Conservation (phyloP, 2,888 invertebrate genomes). For the Caenorhabditis plicata region DNA sequence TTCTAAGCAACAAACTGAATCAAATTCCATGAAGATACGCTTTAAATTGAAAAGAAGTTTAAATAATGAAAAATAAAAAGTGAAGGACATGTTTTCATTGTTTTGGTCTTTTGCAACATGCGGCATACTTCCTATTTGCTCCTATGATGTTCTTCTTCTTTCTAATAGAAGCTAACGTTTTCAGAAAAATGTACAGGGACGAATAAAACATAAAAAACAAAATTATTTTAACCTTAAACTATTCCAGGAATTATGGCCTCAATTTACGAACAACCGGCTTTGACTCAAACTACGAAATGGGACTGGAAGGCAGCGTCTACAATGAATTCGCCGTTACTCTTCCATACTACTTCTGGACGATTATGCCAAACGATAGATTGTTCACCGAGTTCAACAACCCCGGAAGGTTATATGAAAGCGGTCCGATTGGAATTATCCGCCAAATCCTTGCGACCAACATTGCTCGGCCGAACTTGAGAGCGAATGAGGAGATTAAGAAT, state of each 20-base stretch:
- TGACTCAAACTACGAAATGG: conserved; percentile 71
- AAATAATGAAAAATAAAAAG: too few species aligned
- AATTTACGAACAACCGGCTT: conserved; percentile 74
- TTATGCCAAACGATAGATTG: conserved; percentile 40
- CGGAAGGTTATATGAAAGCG: conserved; percentile 53
- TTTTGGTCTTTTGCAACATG: too few species aligned
- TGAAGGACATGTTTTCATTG: too few species aligned
- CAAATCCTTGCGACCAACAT: conserved; percentile 42
- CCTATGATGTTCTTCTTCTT: too few species aligned
- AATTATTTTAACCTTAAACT: too few species aligned
- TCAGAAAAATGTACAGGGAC: too few species aligned
- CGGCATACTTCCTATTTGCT: too few species aligned
- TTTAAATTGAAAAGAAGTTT: too few species aligned
- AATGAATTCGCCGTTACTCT: conserved; percentile 57
- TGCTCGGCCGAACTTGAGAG: conserved; percentile 37
- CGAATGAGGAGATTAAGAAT: conserved; percentile 48
- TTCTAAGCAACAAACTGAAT: too few species aligned
- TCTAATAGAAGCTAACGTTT: too few species aligned
- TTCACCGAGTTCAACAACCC: conserved; percentile 63
- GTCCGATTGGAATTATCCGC: conserved; percentile 52
- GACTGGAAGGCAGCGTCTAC: conserved; percentile 75
- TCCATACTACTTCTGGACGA: conserved; percentile 46
- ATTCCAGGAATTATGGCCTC: conserved; percentile 74
- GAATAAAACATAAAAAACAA: neutral
- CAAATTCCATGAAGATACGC: too few species aligned